A percentile compares a stretch with the other conserved stretches of the same genome.
Conservation (phyloP, 2,888 invertebrate genomes). For the Lasioglossum malachurum region DNA sequence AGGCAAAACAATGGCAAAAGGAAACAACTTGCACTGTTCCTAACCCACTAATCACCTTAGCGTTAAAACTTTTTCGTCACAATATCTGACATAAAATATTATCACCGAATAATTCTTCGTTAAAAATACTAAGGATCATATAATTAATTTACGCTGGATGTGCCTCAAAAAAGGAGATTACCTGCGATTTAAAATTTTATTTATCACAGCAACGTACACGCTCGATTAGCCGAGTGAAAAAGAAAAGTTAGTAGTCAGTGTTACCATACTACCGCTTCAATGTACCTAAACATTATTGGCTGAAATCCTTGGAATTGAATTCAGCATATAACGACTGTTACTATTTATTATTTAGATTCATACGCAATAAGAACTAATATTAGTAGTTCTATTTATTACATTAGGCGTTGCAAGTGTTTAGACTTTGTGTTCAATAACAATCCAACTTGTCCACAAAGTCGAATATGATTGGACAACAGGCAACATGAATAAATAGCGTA, state of each 20-base stretch:
- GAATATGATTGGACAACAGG: constrained; percentile 36
- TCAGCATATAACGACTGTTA: neutral
- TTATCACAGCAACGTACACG: constrained; percentile 78
- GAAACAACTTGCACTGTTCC: neutral
- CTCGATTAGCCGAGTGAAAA: constrained; percentile 73
- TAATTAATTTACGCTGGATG: constrained; percentile 47
- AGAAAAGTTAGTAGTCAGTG: constrained; percentile 63
- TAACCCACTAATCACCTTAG: constrained; percentile 25
- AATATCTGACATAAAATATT: constrained; percentile 53
- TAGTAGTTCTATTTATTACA: neutral
- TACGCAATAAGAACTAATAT: constrained; percentile 1
- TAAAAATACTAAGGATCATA: neutral
- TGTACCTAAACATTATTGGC: constrained; percentile 12
- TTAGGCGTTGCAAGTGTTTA: neutral
- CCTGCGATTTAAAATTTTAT: constrained; percentile 81
- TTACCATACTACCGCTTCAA: constrained; percentile 40
- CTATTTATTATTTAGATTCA: constrained; percentile 14
- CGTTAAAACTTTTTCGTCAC: neutral
- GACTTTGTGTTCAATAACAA: neutral
- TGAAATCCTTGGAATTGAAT: constrained; percentile 18
- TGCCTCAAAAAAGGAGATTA: constrained; percentile 73
- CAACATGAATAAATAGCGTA: constrained; percentile 24
- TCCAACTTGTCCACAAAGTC: constrained; percentile 40
- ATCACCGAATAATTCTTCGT: neutral
- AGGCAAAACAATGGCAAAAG: constrained; percentile 12